Evolutionary conservation across 2,888 invertebrate species (phyloP), one percentile per base, ranked within the genome.

Genomic region (Euspilapteryx auroguttella): DNA sequence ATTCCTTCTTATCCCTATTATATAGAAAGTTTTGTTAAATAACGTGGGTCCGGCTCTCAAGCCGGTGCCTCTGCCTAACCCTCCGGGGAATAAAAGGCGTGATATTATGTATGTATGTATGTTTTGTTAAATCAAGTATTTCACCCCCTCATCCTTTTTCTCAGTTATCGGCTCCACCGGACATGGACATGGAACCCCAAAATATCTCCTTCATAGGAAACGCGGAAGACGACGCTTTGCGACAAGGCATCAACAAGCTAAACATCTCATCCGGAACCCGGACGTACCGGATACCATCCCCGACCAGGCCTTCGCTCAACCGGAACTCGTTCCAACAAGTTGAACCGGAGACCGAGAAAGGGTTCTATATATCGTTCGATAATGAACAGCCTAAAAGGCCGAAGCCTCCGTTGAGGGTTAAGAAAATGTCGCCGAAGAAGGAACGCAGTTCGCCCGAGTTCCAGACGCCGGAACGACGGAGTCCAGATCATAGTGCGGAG

Each of bases 341-440:
- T 32, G 66, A 54, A 33, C 64, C 39, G 42, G 59, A 63, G 49
- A 55, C 79, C 50, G 88, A 90, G 54, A 89, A 91, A 57, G 90
- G 91, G 15, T 96, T 96, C 69, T 95, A 95, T 61, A 92, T 96
- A 50, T 90, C 93, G 28, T 94, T 96, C 55, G 94, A 94, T 53
- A 86, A 89, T 54, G 90, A 90, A 32, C 85, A 86, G 44, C 92
- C 93, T 10, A 90, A 89, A 53, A 79, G 92, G 47, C 91, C 93
- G 10, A 94, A 94, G 58, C 94, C 94, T 2, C 90, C 91, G 10
- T 66, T 94, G 29, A 76, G 93, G 37, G 79, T 79, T 32, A 90
- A 89, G 53, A 80, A 84, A 32, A 76, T 75, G 20, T 89, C 89
- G 4, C 89, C 90, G 1, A 86, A 87, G 49, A 90, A 89, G 58